phyloP scores from a whole-genome alignment of 2,888 invertebrate species.

The Harpalus rufipes region DNA sequence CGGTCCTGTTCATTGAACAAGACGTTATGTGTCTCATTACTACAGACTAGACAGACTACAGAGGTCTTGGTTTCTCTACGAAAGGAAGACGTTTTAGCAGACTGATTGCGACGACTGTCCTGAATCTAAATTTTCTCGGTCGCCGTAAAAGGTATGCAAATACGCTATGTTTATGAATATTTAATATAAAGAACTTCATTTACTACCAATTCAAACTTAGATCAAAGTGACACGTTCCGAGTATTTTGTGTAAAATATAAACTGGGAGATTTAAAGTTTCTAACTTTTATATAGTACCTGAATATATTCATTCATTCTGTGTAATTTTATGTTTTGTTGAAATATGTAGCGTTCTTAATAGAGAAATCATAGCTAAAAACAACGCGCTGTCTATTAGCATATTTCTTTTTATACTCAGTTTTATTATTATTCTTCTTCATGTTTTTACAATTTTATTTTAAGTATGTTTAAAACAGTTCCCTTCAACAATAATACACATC shows the following conservation, averaged over 20 bases:
- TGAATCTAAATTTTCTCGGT: constrained; percentile 2
- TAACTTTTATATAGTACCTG: not conserved
- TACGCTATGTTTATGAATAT: constrained; percentile 57
- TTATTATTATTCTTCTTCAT: no score
- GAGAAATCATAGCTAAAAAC: no score
- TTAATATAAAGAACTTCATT: constrained; percentile 62
- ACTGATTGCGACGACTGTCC: constrained; percentile 2
- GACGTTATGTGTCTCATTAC: no score
- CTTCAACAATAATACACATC: no score
- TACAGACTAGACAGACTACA: constrained; percentile 5
- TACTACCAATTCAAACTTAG: constrained; percentile 44
- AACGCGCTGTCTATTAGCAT: no score
- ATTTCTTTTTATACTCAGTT: no score
- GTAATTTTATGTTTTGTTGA: not conserved
- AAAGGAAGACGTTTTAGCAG: constrained; percentile 13
- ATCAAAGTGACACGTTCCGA: constrained; percentile 40
- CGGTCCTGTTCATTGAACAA: no score
- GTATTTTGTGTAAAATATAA: constrained; percentile 3
- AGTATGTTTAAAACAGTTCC: no score
- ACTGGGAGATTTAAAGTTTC: constrained; percentile 5
- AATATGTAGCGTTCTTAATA: no score
- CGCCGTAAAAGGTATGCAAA: constrained; percentile 63
- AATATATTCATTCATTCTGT: not conserved
- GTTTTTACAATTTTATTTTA: no score
- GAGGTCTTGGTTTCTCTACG: constrained; percentile 7